Evolutionary conservation across 2,888 invertebrate genomes (phyloP), one percentile per base, ranked within the genome.

Genomic region (Plagodis dolabraria): DNA sequence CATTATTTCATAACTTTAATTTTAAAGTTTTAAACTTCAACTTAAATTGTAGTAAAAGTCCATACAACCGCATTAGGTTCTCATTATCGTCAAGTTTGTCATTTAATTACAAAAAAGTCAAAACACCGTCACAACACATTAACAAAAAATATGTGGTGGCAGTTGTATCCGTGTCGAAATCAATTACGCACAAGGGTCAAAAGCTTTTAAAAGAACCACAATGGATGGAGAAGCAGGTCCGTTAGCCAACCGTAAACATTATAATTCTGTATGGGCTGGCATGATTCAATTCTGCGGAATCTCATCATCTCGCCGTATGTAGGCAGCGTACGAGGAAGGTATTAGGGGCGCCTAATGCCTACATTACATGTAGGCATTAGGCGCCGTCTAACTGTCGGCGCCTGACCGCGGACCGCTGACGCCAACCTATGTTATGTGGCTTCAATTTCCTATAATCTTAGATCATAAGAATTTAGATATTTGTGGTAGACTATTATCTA

Each of bases 241-340:
- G 55, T 55, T 52, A 55, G 45, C 33, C 49, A 47, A 52, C 52
- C 44, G 54, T 51, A 50, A 33, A 33, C 54, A 52, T 60, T 55
- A 54, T 54, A 22, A 60, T 51, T 60, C 43, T 54, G 47, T 52
- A 55, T 45, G 51, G 47, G 5, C 6, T 12, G 22, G 12, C 34
- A 40, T 56, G 60, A 60, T 52, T 60, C 53, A 52, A 48, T 60
- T 53, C 48, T n/a, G 22, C 52, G 40, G 52, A 59, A 59, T 55
- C 52, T 56, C 60, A 56, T 56, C 55, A 53, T 60, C 60, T 53
- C 46, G n/a, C 36, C 22, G 59, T 60, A 62, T 64, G 65, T 60
- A 67, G 65, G 56, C 65, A 45, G 56, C 67, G 59, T 64, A 77
- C 70, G 67, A 76, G 80, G 79, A 80, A 80, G 77, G 63, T 75